phyloP scores from a whole-genome alignment of 2,888 invertebrate genomes.

The Machimus atricapillus region DNA sequence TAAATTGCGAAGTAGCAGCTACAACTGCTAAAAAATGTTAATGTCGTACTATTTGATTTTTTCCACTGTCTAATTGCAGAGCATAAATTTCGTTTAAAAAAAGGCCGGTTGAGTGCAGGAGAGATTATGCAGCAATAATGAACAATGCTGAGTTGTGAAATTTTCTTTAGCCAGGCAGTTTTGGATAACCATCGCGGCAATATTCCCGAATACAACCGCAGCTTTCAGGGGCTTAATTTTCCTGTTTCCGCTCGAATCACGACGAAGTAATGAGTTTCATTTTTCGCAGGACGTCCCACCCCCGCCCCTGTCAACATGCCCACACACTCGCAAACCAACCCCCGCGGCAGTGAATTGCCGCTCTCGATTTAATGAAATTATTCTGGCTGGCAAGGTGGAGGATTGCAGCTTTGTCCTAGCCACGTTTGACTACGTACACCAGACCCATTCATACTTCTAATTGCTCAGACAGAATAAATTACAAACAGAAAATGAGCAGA shows the following conservation, averaged over 20 bases:
- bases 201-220: constrained; percentile 29
- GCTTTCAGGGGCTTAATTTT: constrained; percentile 38
- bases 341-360: constrained; percentile 37
- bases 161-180: neutral
- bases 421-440: constrained; percentile 16
- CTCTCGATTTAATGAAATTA: constrained; percentile 43
- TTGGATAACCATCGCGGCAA: neutral
- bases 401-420: constrained; percentile 12
- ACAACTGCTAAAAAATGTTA: neutral
- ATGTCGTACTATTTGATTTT: neutral
- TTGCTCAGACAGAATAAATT: constrained; percentile 43
- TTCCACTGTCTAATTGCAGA: neutral
- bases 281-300: constrained; percentile 35
- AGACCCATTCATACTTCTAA: constrained; percentile 39
- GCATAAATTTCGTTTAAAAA: neutral
- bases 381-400: constrained; percentile 38
- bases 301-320: neutral
- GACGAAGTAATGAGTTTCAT: constrained; percentile 41
- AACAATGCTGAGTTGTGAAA: constrained; percentile 13
- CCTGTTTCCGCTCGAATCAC: constrained; percentile 42
- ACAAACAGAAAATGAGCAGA: constrained; percentile 42
- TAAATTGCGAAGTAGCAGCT: neutral
- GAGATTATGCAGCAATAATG: constrained; percentile 13
- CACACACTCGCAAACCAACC: neutral
- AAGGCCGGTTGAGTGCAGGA: neutral